Conservation (phyloP, 2,113 vertebrate species). For the Callipepla squamata region DNA sequence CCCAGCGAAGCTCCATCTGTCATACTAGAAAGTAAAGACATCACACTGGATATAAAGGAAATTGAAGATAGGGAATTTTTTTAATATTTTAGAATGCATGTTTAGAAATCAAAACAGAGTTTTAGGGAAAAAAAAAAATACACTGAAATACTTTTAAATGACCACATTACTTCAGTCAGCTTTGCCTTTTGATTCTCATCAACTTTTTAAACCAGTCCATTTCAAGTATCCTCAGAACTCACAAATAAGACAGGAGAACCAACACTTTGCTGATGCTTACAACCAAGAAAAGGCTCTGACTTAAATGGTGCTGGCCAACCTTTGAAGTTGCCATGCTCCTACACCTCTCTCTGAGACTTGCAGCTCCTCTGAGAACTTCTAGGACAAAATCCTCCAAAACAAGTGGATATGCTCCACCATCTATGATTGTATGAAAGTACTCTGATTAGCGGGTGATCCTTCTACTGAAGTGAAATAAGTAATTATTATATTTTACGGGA, state of each 20-base stretch:
- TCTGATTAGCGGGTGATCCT: constrained; percentile 45
- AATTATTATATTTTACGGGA: constrained; percentile 43
- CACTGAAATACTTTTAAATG: background rate
- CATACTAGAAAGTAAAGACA: background rate
- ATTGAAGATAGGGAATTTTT: background rate
- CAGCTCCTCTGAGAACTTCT: constrained; percentile 22
- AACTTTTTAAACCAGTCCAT: constrained; percentile 23
- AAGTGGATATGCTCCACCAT: constrained; percentile 1
- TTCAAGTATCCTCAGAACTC: constrained; percentile 27
- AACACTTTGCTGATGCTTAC: constrained; percentile 28
- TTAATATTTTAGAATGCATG: background rate
- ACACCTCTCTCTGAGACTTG: constrained; percentile 24
- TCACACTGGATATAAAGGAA: background rate
- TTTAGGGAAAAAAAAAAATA: constrained; percentile 31
- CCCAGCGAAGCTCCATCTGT: background rate
- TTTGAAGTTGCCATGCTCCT: constrained; percentile 32
- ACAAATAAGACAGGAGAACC: background rate
- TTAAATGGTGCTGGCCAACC: constrained; percentile 33
- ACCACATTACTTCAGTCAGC: background rate
- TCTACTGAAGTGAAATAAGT: constrained; percentile 20
- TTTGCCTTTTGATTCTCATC: constrained; percentile 28
- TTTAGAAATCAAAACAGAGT: constrained; percentile 40
- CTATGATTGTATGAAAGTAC: constrained; percentile 43
- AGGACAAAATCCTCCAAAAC: constrained; percentile 44
- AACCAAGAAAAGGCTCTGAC: constrained; percentile 44